phyloP scores from a whole-genome alignment of 64 coral and sea anemone species.

The Platygyra sinensis region DNA sequence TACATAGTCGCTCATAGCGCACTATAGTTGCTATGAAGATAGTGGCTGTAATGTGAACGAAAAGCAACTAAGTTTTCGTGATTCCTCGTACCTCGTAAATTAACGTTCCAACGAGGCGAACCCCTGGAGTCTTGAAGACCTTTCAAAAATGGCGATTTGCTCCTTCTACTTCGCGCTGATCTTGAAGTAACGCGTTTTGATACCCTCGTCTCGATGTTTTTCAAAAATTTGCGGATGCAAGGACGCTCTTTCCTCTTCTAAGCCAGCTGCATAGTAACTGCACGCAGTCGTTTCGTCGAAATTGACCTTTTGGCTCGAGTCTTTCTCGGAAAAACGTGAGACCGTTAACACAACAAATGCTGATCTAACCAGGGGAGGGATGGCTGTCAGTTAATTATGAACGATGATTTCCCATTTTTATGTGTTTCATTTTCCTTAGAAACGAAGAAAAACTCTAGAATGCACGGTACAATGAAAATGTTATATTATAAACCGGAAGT shows the following conservation, averaged over 20 bases:
- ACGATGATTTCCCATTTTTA: no score
- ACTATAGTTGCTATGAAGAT: no score
- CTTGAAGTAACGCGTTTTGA: neutral
- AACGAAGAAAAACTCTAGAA: no score
- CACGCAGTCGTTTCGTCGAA: neutral
- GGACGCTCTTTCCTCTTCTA: neutral
- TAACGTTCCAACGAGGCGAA: no score
- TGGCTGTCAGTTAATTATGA: neutral
- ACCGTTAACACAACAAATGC: neutral
- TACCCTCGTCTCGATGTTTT: neutral
- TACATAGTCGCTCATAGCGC: no score
- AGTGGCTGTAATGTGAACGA: no score
- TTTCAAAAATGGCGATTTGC: neutral
- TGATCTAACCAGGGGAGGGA: neutral
- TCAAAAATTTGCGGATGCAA: neutral
- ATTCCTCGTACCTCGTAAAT: no score
- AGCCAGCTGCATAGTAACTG: neutral
- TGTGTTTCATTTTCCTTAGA: no score
- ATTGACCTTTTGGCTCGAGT: neutral
- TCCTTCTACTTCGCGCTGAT: neutral
- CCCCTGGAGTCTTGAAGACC: neutral
- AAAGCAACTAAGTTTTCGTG: no score
- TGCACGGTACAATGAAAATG: no score
- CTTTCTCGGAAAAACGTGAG: neutral
- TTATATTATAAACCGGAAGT: no score